Conservation (phyloP, 2,888 invertebrate genomes). For the Emmelina monodactyla region DNA sequence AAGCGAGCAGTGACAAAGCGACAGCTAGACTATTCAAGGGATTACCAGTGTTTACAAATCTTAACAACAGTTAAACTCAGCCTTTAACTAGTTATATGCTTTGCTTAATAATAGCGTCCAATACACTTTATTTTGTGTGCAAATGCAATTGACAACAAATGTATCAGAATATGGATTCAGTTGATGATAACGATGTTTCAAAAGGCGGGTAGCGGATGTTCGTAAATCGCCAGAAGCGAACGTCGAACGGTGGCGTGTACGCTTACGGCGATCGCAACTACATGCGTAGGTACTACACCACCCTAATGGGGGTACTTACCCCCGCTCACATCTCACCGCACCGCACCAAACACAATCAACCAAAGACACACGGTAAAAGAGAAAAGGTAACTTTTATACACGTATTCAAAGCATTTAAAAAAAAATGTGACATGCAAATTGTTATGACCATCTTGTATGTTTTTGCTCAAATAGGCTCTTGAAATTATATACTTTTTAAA, state of each 20-base stretch:
- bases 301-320: background rate
- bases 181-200: constrained; percentile 2
- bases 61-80: too few relatives aligned
- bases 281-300: constrained; percentile 13
- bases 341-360: background rate
- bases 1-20: constrained; percentile 52
- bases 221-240: constrained; percentile 32
- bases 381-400: too few relatives aligned
- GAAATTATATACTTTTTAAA: too few relatives aligned
- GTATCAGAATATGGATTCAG: constrained; percentile 1
- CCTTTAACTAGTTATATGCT: too few relatives aligned
- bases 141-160: constrained; percentile 2
- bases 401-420: too few relatives aligned
- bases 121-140: too few relatives aligned
- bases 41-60: too few relatives aligned
- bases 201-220: constrained; percentile 23
- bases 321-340: background rate
- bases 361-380: background rate
- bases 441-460: too few relatives aligned
- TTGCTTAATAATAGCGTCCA: too few relatives aligned
- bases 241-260: constrained; percentile 39
- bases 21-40: constrained; percentile 45
- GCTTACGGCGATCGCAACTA: constrained; percentile 27
- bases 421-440: too few relatives aligned
- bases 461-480: too few relatives aligned